Evolutionary conservation across 2,888 invertebrate genomes (phyloP).

Genomic region (Biston betularia): DNA sequence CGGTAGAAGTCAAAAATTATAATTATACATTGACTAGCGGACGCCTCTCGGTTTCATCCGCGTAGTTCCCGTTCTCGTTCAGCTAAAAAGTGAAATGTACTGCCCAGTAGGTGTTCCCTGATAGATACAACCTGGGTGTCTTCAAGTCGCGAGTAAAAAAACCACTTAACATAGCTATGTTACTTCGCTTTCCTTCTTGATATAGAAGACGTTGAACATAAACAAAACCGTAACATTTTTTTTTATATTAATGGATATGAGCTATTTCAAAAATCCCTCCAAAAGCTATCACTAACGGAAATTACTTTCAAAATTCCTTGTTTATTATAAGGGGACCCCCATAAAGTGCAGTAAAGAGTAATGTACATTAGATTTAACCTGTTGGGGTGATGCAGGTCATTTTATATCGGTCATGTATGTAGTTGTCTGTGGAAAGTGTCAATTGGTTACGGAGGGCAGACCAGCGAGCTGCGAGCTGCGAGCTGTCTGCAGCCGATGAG

Average conservation of each 20-base stretch:
- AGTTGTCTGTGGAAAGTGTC: constrained; percentile 26
- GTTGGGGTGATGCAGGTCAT: constrained; percentile 37
- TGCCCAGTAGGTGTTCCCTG: no score
- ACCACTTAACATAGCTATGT: no score
- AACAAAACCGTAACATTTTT: neutral
- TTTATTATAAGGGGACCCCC: constrained; percentile 1
- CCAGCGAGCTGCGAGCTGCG: constrained; percentile 27
- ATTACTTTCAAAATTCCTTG: neutral
- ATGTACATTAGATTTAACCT: constrained; percentile 28
- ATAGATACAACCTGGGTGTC: no score
- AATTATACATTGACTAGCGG: no score
- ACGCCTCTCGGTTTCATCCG: no score
- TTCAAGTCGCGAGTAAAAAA: no score
- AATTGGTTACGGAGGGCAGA: constrained; percentile 38
- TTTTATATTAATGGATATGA: neutral
- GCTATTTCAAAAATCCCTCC: neutral
- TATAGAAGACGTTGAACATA: no score
- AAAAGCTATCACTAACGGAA: constrained; percentile 1
- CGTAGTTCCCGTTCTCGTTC: no score
- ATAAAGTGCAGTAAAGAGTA: constrained; percentile 26
- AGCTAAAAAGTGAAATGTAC: no score
- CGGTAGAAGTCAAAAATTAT: no score
- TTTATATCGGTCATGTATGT: constrained; percentile 22
- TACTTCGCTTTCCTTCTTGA: no score
- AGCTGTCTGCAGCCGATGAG: constrained; percentile 34